phyloP scores from a whole-genome alignment of 2,888 invertebrate species.

The Amiota minor region DNA sequence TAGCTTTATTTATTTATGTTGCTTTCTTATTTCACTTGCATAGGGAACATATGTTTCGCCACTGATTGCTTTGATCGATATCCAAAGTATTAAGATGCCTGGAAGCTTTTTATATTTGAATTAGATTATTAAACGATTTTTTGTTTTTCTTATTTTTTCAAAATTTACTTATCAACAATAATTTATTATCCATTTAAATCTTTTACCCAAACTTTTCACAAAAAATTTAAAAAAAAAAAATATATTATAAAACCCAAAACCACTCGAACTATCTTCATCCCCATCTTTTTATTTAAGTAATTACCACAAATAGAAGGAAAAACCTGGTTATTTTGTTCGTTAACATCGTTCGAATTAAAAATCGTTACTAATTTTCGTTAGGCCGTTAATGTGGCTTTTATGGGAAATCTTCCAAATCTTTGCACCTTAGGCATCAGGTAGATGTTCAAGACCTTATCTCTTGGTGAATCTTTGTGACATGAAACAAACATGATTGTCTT shows the following conservation, averaged over 20 bases:
- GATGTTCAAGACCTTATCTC: conserved; percentile 31
- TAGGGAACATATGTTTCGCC: conserved; percentile 54
- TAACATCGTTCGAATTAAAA: conserved; percentile 70
- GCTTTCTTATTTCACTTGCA: conserved; percentile 57
- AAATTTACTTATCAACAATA: too few species aligned
- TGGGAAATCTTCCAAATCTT: conserved; percentile 52
- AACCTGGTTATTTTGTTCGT: conserved; percentile 69
- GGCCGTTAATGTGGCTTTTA: conserved; percentile 59
- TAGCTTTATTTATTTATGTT: not conserved
- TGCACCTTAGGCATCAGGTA: too few species aligned
- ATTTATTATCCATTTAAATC: not conserved
- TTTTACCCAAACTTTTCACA: conserved; percentile 4
- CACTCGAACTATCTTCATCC: too few species aligned
- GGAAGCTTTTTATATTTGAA: conserved; percentile 50
- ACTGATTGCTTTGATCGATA: conserved; percentile 55
- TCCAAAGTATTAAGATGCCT: conserved; percentile 63
- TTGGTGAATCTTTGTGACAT: conserved; percentile 50
- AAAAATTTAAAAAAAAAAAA: conserved; percentile 15
- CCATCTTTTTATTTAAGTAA: conserved; percentile 19
- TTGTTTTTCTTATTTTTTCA: not conserved
- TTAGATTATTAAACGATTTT: not conserved
- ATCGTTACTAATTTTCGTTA: conserved; percentile 68
- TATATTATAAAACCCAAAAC: not conserved
- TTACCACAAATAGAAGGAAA: conserved; percentile 71
- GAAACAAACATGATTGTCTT: conserved; percentile 45